Conservation (phyloP, 2,888 invertebrate species). For the Notocelia uddmanniana region DNA sequence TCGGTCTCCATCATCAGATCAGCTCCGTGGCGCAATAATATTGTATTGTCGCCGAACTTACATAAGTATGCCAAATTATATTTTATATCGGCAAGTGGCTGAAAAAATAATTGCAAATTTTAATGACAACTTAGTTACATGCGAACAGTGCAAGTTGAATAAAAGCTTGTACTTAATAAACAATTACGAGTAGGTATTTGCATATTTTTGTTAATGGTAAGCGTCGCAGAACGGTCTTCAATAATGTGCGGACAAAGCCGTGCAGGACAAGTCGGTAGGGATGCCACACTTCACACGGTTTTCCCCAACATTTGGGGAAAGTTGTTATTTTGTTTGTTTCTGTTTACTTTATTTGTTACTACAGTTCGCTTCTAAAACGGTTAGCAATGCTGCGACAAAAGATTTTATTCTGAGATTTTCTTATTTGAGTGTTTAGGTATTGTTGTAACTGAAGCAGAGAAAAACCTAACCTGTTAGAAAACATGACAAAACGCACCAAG, state of each 20-base stretch:
- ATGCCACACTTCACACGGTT: not conserved
- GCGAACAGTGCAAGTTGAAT: too few species aligned
- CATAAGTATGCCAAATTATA: too few species aligned
- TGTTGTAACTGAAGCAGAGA: not conserved
- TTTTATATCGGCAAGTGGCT: too few species aligned
- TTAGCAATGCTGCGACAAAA: not conserved
- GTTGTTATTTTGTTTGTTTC: not conserved
- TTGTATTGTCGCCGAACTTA: too few species aligned
- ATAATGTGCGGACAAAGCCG: conserved; percentile 28
- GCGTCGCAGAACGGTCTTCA: conserved; percentile 18
- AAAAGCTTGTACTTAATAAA: too few species aligned
- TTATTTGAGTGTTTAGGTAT: not conserved
- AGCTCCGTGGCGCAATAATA: too few species aligned
- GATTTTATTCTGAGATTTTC: not conserved
- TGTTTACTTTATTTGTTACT: too few species aligned
- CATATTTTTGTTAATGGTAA: conserved; percentile 35
- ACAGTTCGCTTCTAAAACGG: not conserved
- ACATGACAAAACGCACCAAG: not conserved
- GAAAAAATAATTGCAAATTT: too few species aligned
- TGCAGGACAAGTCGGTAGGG: conserved; percentile 12
- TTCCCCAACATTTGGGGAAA: not conserved
- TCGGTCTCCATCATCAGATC: too few species aligned
- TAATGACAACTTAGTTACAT: too few species aligned
- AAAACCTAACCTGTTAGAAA: too few species aligned
- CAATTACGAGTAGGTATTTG: conserved; percentile 18